Percentiles rank a stretch among this genome's conserved stretches.
Conservation (phyloP, 2,888 invertebrate species). For the Zhuqinia jingwanae region DNA sequence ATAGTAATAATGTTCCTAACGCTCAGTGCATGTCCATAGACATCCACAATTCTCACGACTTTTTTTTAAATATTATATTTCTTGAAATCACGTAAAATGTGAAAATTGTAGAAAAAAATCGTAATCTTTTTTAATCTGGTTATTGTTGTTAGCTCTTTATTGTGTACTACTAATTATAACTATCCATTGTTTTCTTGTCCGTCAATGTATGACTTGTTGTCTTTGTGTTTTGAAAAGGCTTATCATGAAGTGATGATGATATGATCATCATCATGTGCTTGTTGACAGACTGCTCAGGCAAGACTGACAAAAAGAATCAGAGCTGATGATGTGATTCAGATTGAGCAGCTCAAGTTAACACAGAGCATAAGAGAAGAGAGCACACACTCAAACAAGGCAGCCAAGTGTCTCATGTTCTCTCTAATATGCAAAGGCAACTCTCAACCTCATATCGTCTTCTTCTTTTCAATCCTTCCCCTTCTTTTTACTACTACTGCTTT, state of each 20-base stretch:
- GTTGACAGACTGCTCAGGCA: slow-evolving; percentile 60
- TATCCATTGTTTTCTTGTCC: neutral
- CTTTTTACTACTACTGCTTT: too few relatives aligned
- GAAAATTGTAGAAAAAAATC: neutral
- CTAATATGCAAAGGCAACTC: too few relatives aligned
- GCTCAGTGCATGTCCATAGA: neutral
- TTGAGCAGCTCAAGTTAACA: neutral
- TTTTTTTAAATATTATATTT: too few relatives aligned
- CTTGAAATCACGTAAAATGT: neutral
- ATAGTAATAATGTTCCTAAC: too few relatives aligned
- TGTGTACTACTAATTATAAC: neutral
- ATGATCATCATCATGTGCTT: slow-evolving; percentile 41
- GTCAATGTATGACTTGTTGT: neutral
- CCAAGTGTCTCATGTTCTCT: slow-evolving; percentile 58
- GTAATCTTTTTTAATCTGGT: too few relatives aligned
- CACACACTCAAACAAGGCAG: slow-evolving; percentile 23
- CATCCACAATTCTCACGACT: neutral
- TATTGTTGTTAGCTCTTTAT: neutral
- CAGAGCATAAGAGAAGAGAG: too few relatives aligned
- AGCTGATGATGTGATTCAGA: neutral
- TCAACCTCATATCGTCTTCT: neutral
- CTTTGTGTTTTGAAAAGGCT: neutral
- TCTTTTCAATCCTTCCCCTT: slow-evolving; percentile 54
- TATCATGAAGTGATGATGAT: neutral
- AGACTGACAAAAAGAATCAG: slow-evolving; percentile 54